A percentile compares a stretch with the other conserved stretches of the same genome.
Evolutionary conservation across 2,113 vertebrate genomes (phyloP).

Genomic region (Ptychochromis oligacanthus): DNA sequence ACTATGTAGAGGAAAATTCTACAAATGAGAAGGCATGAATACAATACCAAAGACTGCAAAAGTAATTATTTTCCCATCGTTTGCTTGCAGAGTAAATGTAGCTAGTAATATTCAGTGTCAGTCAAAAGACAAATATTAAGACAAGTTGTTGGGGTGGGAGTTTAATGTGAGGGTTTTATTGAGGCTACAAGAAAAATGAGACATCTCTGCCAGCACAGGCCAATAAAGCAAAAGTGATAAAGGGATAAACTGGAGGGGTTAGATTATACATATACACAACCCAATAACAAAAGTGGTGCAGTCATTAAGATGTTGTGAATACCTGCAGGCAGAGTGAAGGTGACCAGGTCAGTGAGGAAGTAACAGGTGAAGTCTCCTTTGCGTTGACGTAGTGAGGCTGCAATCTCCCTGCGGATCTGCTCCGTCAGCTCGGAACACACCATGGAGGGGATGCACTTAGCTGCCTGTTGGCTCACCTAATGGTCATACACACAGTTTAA

Average conservation of each 20-base stretch:
- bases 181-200: not conserved
- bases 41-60: not conserved
- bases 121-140: not conserved
- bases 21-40: not conserved
- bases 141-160: not conserved
- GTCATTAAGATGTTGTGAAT: not conserved
- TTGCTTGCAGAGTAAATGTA: not conserved
- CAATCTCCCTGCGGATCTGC: slow-evolving; percentile 94
- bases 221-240: not conserved
- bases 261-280: not conserved
- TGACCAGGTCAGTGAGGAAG: slow-evolving; percentile 94
- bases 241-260: not conserved
- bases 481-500: not conserved
- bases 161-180: not conserved
- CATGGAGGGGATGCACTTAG: slow-evolving; percentile 97
- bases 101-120: not conserved
- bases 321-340: slow-evolving; percentile 98
- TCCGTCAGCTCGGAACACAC: slow-evolving; percentile 96
- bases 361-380: slow-evolving; percentile 98
- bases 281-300: not conserved
- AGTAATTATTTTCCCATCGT: not conserved
- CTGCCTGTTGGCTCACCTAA: slow-evolving; percentile 94
- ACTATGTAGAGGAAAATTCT: not conserved
- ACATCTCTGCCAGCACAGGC: not conserved
- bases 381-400: slow-evolving; percentile 93